Evolutionary conservation across 2,797 vertebrate species (phyloP).

Genomic region (Paguma larvata): DNA sequence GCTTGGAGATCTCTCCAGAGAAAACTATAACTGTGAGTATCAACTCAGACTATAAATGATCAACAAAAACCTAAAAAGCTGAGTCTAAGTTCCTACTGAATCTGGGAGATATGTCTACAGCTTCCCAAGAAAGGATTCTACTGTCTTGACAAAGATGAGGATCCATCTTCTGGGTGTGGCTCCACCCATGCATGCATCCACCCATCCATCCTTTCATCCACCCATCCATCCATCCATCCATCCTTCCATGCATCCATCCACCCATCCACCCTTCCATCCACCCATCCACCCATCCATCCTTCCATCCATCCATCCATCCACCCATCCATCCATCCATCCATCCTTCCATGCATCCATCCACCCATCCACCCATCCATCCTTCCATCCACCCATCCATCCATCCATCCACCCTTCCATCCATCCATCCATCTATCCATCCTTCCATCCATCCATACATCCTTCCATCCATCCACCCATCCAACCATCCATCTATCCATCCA

Average conservation of each 20-base stretch:
- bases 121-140: neutral
- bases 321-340: neutral
- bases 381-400: neutral
- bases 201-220: neutral
- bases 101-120: neutral
- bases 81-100: neutral
- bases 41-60: neutral
- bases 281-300: neutral
- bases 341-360: neutral
- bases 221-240: accelerated
- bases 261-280: neutral
- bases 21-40: neutral
- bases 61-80: neutral
- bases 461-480: no score
- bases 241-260: neutral
- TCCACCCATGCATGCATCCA: neutral
- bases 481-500: neutral
- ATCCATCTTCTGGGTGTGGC: neutral
- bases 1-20: neutral
- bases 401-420: no score
- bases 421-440: neutral
- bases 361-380: neutral
- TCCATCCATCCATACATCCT: neutral
- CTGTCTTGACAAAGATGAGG: neutral
- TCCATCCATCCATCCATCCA: no score